Base-by-base conservation (phyloP, 2,113 vertebrate species). In the Anarhynchus alexandrinus region DNA sequence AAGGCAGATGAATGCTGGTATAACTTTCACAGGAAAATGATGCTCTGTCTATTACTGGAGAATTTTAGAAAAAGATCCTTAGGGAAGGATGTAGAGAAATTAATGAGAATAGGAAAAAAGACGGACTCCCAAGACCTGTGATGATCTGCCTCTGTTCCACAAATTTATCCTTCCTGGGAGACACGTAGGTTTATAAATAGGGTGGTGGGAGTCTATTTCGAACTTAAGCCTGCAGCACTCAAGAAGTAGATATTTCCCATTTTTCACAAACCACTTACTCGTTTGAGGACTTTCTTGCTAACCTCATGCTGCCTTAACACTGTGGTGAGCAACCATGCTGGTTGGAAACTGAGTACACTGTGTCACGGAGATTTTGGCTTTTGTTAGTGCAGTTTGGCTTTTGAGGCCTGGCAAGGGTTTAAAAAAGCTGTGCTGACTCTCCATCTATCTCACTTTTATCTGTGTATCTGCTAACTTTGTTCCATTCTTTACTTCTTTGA, bases 131-230 rank as follows among this genome's bases (percentile, higher is more conserved):
- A 79, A 76, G n/a, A 72, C 11, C 7, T 54, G 21, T 67, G 52
- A 36, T 0, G 0, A 61, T 74, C 65, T 90, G 27, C 45, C 29
- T 70, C n/a, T 79, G 3, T 62, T 84, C 25, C 8, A 17, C 0
- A 0, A n/a, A 70, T 69, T 66, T 67, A 17, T 82, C 17, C 40
- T 74, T 82, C 47, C n/a, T 77, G n/a, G 34, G 36, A 78, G 55
- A 70, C 13, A 8, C 8, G 12, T 47, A 26, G 15, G 26, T 6
- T 0, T 76, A 12, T 80, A 54, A 59, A 58, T 9, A 38, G 40
- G 29, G 13, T 76, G 27, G 11, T 72, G 25, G 55, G 42, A 67
- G 4, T 72, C 47, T 79, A 5, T 66, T 91, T 61, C 4, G 7
- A 59, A 77, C 36, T 58, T 40, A 45, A 69, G 29, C 15, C 47